phyloP scores from a whole-genome alignment of 1,140 invertebrate species.

The Drosophila sturtevanti region DNA sequence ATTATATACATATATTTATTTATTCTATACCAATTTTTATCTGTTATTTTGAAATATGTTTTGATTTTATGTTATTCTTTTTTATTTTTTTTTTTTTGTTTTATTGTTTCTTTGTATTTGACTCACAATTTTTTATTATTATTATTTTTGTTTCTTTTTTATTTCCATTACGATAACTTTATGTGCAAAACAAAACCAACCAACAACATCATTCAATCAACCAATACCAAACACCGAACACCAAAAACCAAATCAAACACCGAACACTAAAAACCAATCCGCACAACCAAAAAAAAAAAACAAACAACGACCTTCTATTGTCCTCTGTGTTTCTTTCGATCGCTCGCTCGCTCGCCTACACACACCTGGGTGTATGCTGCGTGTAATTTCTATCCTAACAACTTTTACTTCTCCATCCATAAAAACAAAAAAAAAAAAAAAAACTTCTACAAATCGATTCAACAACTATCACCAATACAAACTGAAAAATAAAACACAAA shows the following conservation, averaged over 20 bases:
- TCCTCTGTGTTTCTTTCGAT: constrained; percentile 17
- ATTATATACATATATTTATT: background rate
- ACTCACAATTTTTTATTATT: constrained; percentile 71
- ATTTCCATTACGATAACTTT: constrained; percentile 74
- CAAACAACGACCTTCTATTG: constrained; percentile 32
- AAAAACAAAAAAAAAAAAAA: constrained; percentile 36
- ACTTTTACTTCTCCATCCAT: constrained; percentile 78
- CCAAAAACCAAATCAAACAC: constrained; percentile 23
- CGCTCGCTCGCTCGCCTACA: constrained; percentile 30
- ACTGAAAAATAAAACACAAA: constrained; percentile 40
- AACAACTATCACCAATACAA: background rate
- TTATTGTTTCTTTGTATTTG: constrained; percentile 70
- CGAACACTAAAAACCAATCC: constrained; percentile 8
- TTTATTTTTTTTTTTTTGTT: constrained; percentile 37
- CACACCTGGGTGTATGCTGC: constrained; percentile 57
- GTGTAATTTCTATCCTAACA: constrained; percentile 67
- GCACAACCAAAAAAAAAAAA: constrained; percentile 9
- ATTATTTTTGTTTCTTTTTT: constrained; percentile 73
- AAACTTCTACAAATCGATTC: too few species aligned
- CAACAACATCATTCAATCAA: constrained; percentile 41
- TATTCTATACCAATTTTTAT: constrained; percentile 17
- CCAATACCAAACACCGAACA: constrained; percentile 38
- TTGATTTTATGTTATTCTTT: constrained; percentile 18
- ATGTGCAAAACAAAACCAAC: constrained; percentile 59
- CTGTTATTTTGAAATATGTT: constrained; percentile 1